Evolutionary conservation across 2,888 invertebrate genomes (phyloP), one percentile per base, ranked within the genome.

Genomic region (Cosmopolites sordidus): DNA sequence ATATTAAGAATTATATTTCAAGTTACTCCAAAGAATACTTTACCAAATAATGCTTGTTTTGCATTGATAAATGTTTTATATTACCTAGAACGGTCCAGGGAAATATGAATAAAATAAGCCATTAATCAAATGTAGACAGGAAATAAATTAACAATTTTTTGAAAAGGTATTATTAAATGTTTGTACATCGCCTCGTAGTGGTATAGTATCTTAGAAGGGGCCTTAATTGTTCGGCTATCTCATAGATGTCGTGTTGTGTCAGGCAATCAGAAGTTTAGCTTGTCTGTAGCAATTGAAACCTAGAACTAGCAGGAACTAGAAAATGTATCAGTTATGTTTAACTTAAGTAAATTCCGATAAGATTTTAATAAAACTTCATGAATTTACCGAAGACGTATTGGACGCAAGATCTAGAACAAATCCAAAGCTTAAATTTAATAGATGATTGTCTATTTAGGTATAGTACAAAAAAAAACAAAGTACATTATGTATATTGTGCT

Each of bases 181-280:
- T n/a, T n/a, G n/a, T 42, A 30, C 40, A 37, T 37, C 22, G 43
- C 43, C 43, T 48, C 48, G n/a, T 48, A 48, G 48, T 48, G 43
- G 48, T 43, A 42, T 48, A 48, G 48, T 14, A 42, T 68, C 64
- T 71, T 72, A 72, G 72, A 70, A 66, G 71, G 70, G 72, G 73
- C 71, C 73, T 73, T 73, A 71, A 72, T 69, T 49, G 70, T 72
- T 62, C 69, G 67, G 71, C 71, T 73, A 69, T 70, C 65, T 69
- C 65, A 69, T 72, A 73, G 68, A 67, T 71, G 73, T 73, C 73
- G 73, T 73, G 73, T 73, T 73, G 73, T 73, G 73, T 70, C 70
- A 70, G 72, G 72, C 73, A 73, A 71, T 73, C 71, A 71, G 54
- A 69, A 68, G 65, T 68, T 70, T 71, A 70, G 71, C 70, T 69